These are phyloP conservation scores for Brachionichthys hirsutus DNA, from an alignment of 2,113 vertebrate genomes.

Conservation along the genomic window DNA sequence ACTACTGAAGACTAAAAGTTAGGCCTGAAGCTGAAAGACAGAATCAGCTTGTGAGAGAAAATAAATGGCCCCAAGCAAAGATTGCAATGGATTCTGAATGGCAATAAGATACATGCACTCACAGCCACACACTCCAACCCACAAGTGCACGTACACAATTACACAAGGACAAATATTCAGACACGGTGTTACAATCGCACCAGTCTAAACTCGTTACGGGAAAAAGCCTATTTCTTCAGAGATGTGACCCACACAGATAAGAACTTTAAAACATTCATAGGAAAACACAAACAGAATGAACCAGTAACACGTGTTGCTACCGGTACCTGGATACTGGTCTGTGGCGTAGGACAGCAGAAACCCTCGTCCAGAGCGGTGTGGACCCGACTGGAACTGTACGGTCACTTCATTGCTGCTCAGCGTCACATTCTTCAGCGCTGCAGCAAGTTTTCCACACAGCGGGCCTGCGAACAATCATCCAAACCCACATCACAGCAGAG, in stretches of 20 bases:
- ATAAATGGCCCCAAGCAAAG: slow-evolving; percentile 64
- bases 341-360: slow-evolving; percentile 86
- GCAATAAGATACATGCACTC: slow-evolving; percentile 52
- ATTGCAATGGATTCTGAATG: slow-evolving; percentile 62
- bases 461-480: slow-evolving; percentile 74
- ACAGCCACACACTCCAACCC: neutral
- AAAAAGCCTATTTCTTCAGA: neutral
- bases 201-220: slow-evolving; percentile 26
- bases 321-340: slow-evolving; percentile 82
- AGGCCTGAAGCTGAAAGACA: slow-evolving; percentile 56
- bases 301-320: neutral
- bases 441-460: slow-evolving; percentile 76
- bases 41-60: slow-evolving; percentile 66
- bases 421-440: slow-evolving; percentile 63
- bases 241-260: too few relatives aligned
- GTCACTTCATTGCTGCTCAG: slow-evolving; percentile 74
- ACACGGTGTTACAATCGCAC: neutral
- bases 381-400: slow-evolving; percentile 78
- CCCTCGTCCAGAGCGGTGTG: slow-evolving; percentile 84
- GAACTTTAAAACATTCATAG: neutral
- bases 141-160: slow-evolving; percentile 1
- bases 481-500: neutral
- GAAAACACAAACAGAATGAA: neutral
- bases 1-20: slow-evolving; percentile 41
- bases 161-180: slow-evolving; percentile 20